phyloP scores from a whole-genome alignment of 2,797 vertebrate species.

The Sebastes steindachneri region DNA sequence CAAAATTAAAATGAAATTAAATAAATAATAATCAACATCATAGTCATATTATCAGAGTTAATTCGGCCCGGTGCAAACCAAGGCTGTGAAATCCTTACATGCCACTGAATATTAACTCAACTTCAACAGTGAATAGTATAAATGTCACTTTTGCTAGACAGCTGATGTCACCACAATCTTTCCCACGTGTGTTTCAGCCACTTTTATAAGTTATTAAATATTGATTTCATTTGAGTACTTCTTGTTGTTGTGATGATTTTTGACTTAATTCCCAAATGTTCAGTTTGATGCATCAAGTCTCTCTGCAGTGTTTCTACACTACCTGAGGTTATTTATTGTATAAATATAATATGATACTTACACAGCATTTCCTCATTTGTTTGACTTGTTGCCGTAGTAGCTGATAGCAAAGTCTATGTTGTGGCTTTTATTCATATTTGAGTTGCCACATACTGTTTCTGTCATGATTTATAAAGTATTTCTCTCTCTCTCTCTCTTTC shows the following conservation, averaged over 20 bases:
- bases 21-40: not conserved
- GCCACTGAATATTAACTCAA: conserved; percentile 19
- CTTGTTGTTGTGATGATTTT: conserved; percentile 11
- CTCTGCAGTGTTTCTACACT: not conserved
- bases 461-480: conserved; percentile 31
- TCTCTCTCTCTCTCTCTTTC: conserved; percentile 69
- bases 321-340: conserved; percentile 15
- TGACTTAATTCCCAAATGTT: not conserved
- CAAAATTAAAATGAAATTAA: not conserved
- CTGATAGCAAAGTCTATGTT: conserved; percentile 9
- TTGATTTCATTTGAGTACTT: conserved; percentile 8
- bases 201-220: conserved; percentile 2
- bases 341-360: not conserved
- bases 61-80: not conserved
- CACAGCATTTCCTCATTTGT: conserved; percentile 25
- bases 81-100: not conserved
- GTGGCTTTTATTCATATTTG: conserved; percentile 8
- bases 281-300: not conserved
- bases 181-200: not conserved
- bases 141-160: conserved; percentile 5
- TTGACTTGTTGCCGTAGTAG: conserved; percentile 20
- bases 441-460: not conserved
- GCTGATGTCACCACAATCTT: not conserved
- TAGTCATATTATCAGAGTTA: not conserved
- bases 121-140: conserved; percentile 12